Evolutionary conservation across 1,140 invertebrate genomes (phyloP).

Genomic region (Papilio xuthus): DNA sequence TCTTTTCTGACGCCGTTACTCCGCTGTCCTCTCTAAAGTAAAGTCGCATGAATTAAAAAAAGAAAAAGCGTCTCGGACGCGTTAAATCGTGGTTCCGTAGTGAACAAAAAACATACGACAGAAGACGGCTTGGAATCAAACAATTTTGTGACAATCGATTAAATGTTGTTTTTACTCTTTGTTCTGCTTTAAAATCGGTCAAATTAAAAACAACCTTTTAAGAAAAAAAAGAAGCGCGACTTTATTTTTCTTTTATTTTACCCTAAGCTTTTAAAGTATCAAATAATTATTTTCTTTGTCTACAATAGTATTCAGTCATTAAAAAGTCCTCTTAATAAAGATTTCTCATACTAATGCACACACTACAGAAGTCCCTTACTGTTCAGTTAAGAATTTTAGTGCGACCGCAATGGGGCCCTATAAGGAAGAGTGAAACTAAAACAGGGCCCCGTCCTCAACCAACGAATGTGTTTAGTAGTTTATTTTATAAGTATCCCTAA

Average conservation of each 20-base stretch:
- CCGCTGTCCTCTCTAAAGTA: slow-evolving; percentile 13
- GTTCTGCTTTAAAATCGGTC: slow-evolving; percentile 4
- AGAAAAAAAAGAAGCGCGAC: not conserved
- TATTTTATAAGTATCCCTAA: slow-evolving; percentile 10
- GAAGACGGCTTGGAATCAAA: slow-evolving; percentile 5
- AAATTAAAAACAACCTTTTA: not conserved
- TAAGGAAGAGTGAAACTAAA: no score
- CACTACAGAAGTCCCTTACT: no score
- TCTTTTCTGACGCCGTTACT: slow-evolving; percentile 13
- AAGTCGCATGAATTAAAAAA: slow-evolving; percentile 27
- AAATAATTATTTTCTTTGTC: no score
- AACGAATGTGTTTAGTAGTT: not conserved
- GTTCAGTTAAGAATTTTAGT: no score
- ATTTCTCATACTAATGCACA: no score
- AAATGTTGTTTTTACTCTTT: slow-evolving; percentile 12
- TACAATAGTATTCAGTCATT: no score
- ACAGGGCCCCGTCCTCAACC: no score
- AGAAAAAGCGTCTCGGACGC: slow-evolving; percentile 22
- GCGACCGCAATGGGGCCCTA: not conserved
- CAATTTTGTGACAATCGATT: slow-evolving; percentile 34
- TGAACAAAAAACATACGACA: not conserved
- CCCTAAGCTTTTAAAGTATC: not conserved
- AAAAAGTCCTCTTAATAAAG: no score
- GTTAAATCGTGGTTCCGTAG: slow-evolving; percentile 33
- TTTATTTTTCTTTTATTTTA: not conserved